phyloP scores from a whole-genome alignment of 2,113 vertebrate genomes.

The Phoxinus phoxinus region DNA sequence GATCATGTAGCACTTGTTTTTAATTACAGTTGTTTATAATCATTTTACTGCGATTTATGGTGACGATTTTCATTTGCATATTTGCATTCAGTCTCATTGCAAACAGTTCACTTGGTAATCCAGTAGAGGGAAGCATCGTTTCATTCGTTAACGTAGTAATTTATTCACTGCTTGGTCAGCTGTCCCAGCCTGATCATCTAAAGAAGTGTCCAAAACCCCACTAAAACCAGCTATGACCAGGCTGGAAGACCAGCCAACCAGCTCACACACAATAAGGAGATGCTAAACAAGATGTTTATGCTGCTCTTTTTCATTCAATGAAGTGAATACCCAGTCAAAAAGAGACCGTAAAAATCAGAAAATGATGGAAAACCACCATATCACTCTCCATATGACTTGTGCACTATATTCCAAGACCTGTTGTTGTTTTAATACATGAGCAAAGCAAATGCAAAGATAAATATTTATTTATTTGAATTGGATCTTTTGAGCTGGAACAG shows the following conservation, averaged over 20 bases:
- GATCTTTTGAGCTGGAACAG: not conserved
- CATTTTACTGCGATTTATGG: not conserved
- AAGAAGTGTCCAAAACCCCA: too few relatives aligned
- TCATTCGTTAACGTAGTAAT: not conserved
- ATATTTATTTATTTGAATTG: not conserved
- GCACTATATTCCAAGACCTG: not conserved
- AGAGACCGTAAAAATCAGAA: not conserved
- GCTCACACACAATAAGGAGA: not conserved
- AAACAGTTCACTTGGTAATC: not conserved
- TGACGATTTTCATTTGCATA: not conserved
- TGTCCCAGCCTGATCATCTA: too few relatives aligned
- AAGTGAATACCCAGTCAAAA: not conserved
- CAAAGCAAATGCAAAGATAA: not conserved
- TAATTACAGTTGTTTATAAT: not conserved
- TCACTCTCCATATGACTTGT: not conserved
- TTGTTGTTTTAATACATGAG: too few relatives aligned
- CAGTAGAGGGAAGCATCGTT: conserved; percentile 25
- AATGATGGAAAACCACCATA: not conserved
- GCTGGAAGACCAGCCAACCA: too few relatives aligned
- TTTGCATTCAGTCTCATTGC: not conserved
- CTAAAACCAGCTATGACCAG: too few relatives aligned
- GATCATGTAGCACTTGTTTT: not conserved
- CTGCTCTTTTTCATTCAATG: not conserved
- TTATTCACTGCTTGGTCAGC: not conserved
- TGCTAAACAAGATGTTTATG: not conserved